These are phyloP conservation scores for Cyprinodon diabolis DNA, from an alignment of 2,797 vertebrate species.

Conservation along the genomic window DNA sequence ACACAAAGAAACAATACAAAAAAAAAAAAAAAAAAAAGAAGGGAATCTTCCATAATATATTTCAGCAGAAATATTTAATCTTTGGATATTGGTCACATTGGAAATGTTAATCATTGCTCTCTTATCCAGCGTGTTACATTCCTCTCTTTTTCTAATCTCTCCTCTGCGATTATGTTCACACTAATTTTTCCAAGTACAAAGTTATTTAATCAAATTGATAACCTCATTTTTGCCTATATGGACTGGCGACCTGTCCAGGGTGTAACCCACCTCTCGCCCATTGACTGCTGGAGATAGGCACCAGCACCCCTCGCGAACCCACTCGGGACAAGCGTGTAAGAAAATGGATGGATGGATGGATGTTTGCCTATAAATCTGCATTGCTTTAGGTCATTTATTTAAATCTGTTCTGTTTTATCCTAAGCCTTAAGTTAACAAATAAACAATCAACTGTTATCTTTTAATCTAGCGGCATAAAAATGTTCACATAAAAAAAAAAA, in stretches of 20 bases:
- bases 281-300: too few species aligned
- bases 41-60: slow-evolving; percentile 38
- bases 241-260: too few species aligned
- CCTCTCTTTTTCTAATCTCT: slow-evolving; percentile 41
- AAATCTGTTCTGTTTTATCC: background rate
- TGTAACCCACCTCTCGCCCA: too few species aligned
- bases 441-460: background rate
- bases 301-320: too few species aligned
- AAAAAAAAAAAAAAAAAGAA: background rate
- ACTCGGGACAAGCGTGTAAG: too few species aligned
- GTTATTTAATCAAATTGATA: background rate
- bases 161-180: slow-evolving; percentile 48
- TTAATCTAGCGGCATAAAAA: background rate
- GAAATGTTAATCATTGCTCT: slow-evolving; percentile 17
- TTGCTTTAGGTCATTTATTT: background rate
- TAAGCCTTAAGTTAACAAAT: background rate
- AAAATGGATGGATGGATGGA: too few species aligned
- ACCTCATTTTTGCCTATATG: background rate
- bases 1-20: slow-evolving; percentile 45
- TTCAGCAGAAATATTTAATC: slow-evolving; percentile 21
- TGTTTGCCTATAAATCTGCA: background rate
- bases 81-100: slow-evolving; percentile 16
- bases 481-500: too few species aligned
- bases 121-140: slow-evolving; percentile 13
- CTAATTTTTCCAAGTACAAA: background rate